Percentiles rank a stretch among this genome's conserved stretches.
Evolutionary conservation across 1,140 invertebrate species (phyloP).

Genomic region (Hyposmocoma kahamanoa): DNA sequence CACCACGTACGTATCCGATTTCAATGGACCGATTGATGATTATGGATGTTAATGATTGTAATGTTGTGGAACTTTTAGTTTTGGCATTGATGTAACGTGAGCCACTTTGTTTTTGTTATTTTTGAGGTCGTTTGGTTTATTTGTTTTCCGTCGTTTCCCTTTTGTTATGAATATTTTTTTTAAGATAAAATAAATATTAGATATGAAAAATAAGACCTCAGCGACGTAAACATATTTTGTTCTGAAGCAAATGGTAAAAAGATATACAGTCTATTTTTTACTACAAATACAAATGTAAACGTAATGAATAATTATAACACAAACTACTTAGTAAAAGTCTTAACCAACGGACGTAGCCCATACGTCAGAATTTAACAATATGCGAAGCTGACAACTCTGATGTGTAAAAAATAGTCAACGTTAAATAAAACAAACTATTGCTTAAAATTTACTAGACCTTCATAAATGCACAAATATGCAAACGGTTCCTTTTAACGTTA

Average conservation of each 20-base stretch:
- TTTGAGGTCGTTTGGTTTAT: no score
- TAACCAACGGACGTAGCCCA: conserved; percentile 39
- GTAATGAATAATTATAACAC: conserved; percentile 34
- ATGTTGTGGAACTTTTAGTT: conserved; percentile 15
- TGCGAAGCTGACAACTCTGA: conserved; percentile 26
- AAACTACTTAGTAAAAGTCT: conserved; percentile 46
- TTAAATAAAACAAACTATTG: background rate
- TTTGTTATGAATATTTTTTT: no score
- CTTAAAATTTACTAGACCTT: conserved; percentile 8
- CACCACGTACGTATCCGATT: conserved; percentile 34
- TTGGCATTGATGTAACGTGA: conserved; percentile 8
- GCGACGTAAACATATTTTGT: no score
- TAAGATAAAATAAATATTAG: no score
- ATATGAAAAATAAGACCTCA: no score
- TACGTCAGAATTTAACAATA: conserved; percentile 31
- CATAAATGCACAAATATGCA: background rate
- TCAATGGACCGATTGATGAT: conserved; percentile 47
- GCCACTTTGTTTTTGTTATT: background rate
- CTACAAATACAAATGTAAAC: no score
- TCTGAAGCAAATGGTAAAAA: no score
- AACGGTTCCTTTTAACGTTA: background rate
- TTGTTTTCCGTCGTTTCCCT: no score
- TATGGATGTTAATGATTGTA: conserved; percentile 32
- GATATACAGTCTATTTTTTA: no score
- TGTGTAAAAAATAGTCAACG: conserved; percentile 43